Percentiles rank a stretch among this genome's conserved stretches.
These are phyloP conservation scores for Porites cylindrica DNA, from an alignment of 92 coral and sea anemone species.

Conservation along the genomic window DNA sequence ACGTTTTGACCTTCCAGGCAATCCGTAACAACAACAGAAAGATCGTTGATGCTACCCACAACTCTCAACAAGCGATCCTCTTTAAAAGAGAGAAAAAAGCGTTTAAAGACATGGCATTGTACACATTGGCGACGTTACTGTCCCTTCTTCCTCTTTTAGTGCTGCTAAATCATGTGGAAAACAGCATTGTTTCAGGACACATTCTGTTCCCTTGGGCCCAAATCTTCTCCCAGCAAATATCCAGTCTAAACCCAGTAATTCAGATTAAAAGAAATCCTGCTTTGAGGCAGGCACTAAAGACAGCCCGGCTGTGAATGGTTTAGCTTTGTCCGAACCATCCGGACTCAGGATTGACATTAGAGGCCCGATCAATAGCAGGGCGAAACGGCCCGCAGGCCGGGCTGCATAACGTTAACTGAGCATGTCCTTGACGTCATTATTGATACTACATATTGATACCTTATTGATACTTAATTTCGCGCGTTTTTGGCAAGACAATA, in stretches of 20 bases:
- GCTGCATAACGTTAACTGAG: too few species aligned
- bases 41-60: background rate
- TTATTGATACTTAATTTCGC: too few species aligned
- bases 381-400: too few species aligned
- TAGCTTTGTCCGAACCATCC: too few species aligned
- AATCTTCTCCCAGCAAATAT: background rate
- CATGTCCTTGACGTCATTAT: too few species aligned
- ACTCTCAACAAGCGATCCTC: background rate
- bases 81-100: conserved; percentile 27
- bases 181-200: background rate
- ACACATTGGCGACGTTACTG: background rate
- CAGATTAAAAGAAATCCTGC: conserved; percentile 5
- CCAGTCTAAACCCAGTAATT: background rate
- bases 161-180: background rate
- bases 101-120: background rate
- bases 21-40: conserved; percentile 16
- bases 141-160: background rate
- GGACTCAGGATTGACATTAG: too few species aligned
- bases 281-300: background rate
- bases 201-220: conserved; percentile 12
- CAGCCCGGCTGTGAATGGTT: background rate
- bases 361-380: too few species aligned
- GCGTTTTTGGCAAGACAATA: too few species aligned
- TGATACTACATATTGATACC: too few species aligned
- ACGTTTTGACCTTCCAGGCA: conserved; percentile 18